A percentile compares a stretch with the other conserved stretches of the same genome.
These are phyloP conservation scores for Hirtodrosophila duncani DNA, from an alignment of 2,888 invertebrate species.

Conservation along the genomic window DNA sequence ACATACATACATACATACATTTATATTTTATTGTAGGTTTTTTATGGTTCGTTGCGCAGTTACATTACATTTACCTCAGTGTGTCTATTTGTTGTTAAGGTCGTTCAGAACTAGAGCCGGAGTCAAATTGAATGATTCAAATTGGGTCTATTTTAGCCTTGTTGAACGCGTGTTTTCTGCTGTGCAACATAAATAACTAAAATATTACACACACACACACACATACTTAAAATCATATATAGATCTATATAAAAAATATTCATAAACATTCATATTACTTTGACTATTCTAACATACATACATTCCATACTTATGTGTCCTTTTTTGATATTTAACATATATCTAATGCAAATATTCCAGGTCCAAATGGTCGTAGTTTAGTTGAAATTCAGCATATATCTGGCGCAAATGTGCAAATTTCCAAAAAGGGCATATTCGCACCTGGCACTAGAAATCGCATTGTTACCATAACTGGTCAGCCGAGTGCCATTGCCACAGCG, in stretches of 20 bases:
- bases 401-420: slow-evolving; percentile 98
- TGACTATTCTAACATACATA: too few species aligned
- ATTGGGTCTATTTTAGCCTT: neutral
- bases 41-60: slow-evolving; percentile 1
- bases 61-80: slow-evolving; percentile 1
- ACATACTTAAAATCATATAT: slow-evolving; percentile 15
- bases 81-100: slow-evolving; percentile 4
- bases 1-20: slow-evolving; percentile 14
- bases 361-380: slow-evolving; percentile 96
- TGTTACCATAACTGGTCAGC: slow-evolving; percentile 95
- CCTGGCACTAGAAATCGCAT: slow-evolving; percentile 98
- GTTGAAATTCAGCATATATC: slow-evolving; percentile 98
- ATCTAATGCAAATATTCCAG: slow-evolving; percentile 79
- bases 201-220: slow-evolving; percentile 9
- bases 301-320: slow-evolving; percentile 17
- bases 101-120: neutral
- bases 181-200: neutral
- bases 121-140: slow-evolving; percentile 20
- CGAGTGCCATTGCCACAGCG: slow-evolving; percentile 92
- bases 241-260: slow-evolving; percentile 2
- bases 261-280: slow-evolving; percentile 8
- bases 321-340: slow-evolving; percentile 46
- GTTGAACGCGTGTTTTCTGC: slow-evolving; percentile 2
- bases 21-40: slow-evolving; percentile 11
- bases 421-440: slow-evolving; percentile 98